These are phyloP conservation scores for Cataglyphis albicans DNA, from an alignment of 2,888 invertebrate genomes.

Conservation along the genomic window DNA sequence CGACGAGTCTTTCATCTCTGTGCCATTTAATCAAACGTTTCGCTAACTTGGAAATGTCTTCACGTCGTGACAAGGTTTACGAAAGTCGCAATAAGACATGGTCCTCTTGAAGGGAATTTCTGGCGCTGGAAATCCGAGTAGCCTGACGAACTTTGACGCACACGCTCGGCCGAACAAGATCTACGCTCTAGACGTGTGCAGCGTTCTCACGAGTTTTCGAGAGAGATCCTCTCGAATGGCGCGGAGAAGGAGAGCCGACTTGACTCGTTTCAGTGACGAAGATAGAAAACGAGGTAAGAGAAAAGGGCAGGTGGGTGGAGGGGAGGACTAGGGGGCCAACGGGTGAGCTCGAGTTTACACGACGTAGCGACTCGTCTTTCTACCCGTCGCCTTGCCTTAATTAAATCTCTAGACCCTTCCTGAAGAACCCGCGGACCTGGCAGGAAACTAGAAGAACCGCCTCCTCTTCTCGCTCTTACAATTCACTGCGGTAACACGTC, in stretches of 20 bases:
- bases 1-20: not conserved
- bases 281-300: conserved; percentile 49
- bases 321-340: conserved; percentile 29
- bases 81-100: conserved; percentile 55
- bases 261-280: conserved; percentile 63
- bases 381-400: conserved; percentile 78
- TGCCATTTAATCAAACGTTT: conserved; percentile 22
- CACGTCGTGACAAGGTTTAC: conserved; percentile 45
- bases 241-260: conserved; percentile 62
- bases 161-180: conserved; percentile 69
- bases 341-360: conserved; percentile 72
- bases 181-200: conserved; percentile 69
- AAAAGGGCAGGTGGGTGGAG: no score
- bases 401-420: conserved; percentile 80
- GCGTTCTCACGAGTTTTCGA: conserved; percentile 72
- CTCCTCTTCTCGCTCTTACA: conserved; percentile 51
- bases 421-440: conserved; percentile 67
- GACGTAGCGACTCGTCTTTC: conserved; percentile 76
- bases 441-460: conserved; percentile 61
- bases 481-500: conserved; percentile 60
- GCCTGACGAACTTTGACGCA: conserved; percentile 69
- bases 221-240: conserved; percentile 64
- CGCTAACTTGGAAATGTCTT: conserved; percentile 23
- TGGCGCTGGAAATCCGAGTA: conserved; percentile 55
- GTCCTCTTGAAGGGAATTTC: conserved; percentile 60